Conservation (phyloP, 2,888 invertebrate species). For the Melipona beecheii region DNA sequence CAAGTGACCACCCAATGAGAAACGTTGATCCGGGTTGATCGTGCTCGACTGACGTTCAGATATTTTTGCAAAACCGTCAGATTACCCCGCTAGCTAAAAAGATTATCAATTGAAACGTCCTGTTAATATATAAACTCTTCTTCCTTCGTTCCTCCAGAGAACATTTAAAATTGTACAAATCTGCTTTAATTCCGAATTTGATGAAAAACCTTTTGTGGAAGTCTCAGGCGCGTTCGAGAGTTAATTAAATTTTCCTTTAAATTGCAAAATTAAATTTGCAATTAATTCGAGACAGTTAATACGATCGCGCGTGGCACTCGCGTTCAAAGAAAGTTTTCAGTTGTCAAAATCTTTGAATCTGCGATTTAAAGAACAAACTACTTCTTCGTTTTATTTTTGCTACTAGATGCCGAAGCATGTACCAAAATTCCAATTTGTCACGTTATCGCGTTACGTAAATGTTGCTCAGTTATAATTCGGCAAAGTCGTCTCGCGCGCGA, state of each 20-base stretch:
- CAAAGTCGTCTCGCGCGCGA: not conserved
- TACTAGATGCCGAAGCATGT: no score
- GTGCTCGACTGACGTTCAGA: slow-evolving; percentile 19
- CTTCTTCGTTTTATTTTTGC: not conserved
- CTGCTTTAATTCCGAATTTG: not conserved
- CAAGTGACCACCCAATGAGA: slow-evolving; percentile 28
- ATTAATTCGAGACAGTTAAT: no score
- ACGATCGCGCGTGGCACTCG: no score
- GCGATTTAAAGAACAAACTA: not conserved
- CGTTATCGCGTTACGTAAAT: not conserved
- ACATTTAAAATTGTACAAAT: not conserved
- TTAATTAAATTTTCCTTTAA: no score
- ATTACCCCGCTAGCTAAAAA: not conserved
- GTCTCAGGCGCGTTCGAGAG: no score
- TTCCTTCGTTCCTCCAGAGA: not conserved
- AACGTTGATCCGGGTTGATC: slow-evolving; percentile 26
- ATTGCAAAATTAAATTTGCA: no score
- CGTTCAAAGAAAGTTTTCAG: no score
- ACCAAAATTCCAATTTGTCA: not conserved
- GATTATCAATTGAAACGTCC: not conserved
- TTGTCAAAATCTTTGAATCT: no score
- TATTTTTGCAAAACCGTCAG: slow-evolving; percentile 14
- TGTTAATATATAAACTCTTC: not conserved
- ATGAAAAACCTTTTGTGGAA: no score
- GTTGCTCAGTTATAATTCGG: not conserved